phyloP scores from a whole-genome alignment of 2,888 invertebrate species.

The Cetonia aurata region DNA sequence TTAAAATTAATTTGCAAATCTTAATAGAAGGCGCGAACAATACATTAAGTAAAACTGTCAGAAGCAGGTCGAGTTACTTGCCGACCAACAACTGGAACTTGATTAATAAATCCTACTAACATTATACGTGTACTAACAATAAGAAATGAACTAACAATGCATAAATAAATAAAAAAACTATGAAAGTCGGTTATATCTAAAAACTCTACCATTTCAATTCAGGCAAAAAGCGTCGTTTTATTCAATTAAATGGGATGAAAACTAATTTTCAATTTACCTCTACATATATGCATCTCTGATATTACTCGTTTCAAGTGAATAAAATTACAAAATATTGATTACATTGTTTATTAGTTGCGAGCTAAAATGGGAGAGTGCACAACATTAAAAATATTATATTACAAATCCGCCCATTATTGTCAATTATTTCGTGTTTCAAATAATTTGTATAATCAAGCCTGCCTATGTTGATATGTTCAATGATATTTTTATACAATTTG shows the following conservation, averaged over 20 bases:
- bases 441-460: no score
- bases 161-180: no score
- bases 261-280: conserved; percentile 9
- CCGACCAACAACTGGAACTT: neutral
- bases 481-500: no score
- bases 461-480: no score
- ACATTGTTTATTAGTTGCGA: neutral
- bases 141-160: no score
- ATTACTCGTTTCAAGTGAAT: neutral
- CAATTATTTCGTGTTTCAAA: no score
- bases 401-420: no score
- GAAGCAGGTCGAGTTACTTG: neutral
- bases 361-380: neutral
- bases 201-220: no score
- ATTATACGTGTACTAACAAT: no score
- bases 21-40: neutral
- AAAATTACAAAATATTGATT: conserved; percentile 18
- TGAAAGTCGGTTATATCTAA: no score
- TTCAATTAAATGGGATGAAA: conserved; percentile 9
- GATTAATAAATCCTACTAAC: neutral
- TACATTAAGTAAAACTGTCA: neutral
- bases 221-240: neutral
- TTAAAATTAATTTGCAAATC: neutral
- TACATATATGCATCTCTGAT: neutral
- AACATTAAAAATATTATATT: no score